These are phyloP conservation scores for Punctoribates punctum DNA, from an alignment of 2,888 invertebrate species.

Conservation along the genomic window DNA sequence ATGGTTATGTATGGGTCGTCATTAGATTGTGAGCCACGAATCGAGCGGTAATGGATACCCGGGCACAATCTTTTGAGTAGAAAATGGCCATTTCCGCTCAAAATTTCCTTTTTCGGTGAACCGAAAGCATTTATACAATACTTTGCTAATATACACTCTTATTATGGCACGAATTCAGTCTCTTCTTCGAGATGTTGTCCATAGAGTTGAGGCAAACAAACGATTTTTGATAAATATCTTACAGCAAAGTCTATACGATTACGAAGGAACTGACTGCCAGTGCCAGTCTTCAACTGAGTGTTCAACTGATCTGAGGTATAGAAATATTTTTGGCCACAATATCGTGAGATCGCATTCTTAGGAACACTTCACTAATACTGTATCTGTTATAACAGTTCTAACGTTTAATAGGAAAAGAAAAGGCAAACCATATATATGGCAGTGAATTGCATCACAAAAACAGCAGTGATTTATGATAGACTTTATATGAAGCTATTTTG, in stretches of 20 bases:
- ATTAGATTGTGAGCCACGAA: neutral
- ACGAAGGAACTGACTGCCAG: no score
- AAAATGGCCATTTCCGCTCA: conserved; percentile 15
- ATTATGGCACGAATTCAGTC: neutral
- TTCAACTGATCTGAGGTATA: no score
- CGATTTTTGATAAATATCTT: conserved; percentile 21
- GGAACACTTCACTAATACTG: neutral
- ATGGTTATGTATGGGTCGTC: neutral
- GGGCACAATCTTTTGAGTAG: conserved; percentile 13
- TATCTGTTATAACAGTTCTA: neutral
- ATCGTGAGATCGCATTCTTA: conserved; percentile 17
- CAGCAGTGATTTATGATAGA: conserved; percentile 10
- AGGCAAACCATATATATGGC: neutral
- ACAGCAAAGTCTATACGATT: neutral
- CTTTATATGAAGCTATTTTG: conserved; percentile 23
- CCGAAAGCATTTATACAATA: neutral
- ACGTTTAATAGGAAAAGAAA: neutral
- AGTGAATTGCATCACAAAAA: neutral
- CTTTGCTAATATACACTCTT: neutral
- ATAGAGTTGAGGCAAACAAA: neutral
- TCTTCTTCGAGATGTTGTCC: neutral
- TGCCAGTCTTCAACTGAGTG: no score
- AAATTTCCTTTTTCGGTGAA: conserved; percentile 22
- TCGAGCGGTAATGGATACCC: neutral
- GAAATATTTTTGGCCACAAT: neutral